Percentiles rank a stretch among this genome's conserved stretches.
These are phyloP conservation scores for Trachelus stipa DNA, from an alignment of 2,888 invertebrate species.

Conservation along the genomic window DNA sequence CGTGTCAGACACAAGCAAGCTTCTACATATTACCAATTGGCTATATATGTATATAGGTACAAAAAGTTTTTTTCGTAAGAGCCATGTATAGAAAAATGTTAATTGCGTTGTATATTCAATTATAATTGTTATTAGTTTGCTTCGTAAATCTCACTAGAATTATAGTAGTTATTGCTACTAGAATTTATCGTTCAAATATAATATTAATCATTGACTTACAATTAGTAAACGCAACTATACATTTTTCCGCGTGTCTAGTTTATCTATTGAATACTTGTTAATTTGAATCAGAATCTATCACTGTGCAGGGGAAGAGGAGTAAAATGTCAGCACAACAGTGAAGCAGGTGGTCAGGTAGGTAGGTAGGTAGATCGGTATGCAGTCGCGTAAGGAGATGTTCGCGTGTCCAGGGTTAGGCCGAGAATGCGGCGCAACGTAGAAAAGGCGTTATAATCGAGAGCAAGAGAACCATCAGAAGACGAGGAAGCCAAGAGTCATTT, in stretches of 20 bases:
- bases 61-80: background rate
- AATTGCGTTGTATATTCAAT: background rate
- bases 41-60: background rate
- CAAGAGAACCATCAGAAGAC: background rate
- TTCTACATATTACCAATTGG: background rate
- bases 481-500: background rate
- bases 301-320: slow-evolving; percentile 19
- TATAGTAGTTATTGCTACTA: background rate
- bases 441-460: background rate
- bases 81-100: background rate
- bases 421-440: background rate
- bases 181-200: background rate
- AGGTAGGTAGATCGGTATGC: slow-evolving; percentile 4
- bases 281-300: background rate
- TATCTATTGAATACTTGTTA: background rate
- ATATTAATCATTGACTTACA: background rate
- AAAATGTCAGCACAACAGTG: slow-evolving; percentile 18
- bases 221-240: background rate
- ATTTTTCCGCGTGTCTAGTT: background rate
- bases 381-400: slow-evolving; percentile 24
- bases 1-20: background rate
- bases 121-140: background rate
- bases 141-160: background rate
- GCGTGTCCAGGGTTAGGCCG: background rate
- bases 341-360: slow-evolving; percentile 23